A percentile compares a stretch with the other conserved stretches of the same genome.
Conservation (phyloP, 2,113 vertebrate genomes). For the Nicator chloris region DNA sequence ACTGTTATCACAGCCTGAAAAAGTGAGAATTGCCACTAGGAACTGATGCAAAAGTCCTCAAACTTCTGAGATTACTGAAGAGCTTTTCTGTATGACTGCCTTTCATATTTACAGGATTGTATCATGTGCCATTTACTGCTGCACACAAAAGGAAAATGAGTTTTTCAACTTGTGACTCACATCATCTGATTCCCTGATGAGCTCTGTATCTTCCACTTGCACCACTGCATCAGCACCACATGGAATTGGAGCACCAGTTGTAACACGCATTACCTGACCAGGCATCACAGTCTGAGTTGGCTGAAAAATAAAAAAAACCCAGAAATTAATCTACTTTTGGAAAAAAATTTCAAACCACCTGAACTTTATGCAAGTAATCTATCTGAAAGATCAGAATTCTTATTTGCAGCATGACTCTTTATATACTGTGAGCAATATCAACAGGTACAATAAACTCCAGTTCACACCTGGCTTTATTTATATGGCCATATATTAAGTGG, state of each 20-base stretch:
- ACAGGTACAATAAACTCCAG: not conserved
- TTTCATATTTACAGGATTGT: not conserved
- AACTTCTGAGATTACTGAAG: not conserved
- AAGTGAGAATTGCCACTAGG: not conserved
- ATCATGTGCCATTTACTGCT: not conserved
- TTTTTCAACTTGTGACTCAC: conserved; percentile 76
- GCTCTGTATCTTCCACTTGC: conserved; percentile 98
- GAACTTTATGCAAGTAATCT: not conserved
- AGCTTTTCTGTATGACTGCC: not conserved
- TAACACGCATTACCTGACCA: conserved; percentile 98
- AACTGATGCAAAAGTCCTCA: not conserved
- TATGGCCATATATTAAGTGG: not conserved
- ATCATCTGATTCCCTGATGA: conserved; percentile 97
- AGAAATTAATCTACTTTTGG: not conserved
- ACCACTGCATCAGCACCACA: conserved; percentile 98
- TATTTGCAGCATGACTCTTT: not conserved
- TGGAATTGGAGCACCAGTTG: conserved; percentile 98
- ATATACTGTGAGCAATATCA: not conserved
- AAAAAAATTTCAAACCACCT: not conserved
- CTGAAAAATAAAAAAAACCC: conserved; percentile 60
- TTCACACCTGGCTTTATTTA: not conserved
- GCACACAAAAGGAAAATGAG: not conserved
- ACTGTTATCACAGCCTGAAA: not conserved
- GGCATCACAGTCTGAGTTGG: conserved; percentile 99
- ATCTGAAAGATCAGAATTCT: not conserved